These are phyloP conservation scores for Leucoraja erinaceus DNA, from an alignment of 2,113 vertebrate genomes.

Conservation along the genomic window DNA sequence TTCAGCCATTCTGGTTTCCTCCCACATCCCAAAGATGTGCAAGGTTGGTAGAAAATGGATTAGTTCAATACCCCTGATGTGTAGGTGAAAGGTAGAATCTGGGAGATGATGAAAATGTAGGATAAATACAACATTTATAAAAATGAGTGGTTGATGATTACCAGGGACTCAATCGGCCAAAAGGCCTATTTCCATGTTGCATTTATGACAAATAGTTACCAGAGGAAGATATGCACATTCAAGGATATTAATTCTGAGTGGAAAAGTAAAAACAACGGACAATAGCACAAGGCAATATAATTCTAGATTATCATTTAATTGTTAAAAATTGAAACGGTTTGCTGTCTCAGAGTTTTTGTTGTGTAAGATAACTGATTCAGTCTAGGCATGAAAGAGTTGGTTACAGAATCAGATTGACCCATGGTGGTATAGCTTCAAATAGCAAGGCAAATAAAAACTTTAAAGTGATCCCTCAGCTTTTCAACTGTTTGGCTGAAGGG, in stretches of 20 bases:
- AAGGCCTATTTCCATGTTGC: too few relatives aligned
- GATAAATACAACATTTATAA: too few relatives aligned
- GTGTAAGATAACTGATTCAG: not conserved
- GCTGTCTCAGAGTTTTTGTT: not conserved
- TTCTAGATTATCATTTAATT: not conserved
- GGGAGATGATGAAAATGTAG: too few relatives aligned
- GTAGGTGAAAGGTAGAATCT: too few relatives aligned
- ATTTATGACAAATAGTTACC: not conserved
- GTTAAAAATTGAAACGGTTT: not conserved
- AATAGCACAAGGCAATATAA: not conserved
- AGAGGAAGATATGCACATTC: not conserved
- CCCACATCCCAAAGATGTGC: too few relatives aligned
- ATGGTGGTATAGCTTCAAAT: not conserved
- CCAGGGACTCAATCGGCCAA: too few relatives aligned
- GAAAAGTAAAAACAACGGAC: not conserved
- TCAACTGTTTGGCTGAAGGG: not conserved
- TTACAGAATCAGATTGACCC: not conserved
- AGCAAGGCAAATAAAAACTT: not conserved
- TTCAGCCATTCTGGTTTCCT: too few relatives aligned
- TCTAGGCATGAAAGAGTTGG: not conserved
- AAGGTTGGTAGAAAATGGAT: too few relatives aligned
- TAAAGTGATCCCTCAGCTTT: not conserved
- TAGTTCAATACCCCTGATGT: too few relatives aligned
- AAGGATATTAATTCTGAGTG: not conserved
- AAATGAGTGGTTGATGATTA: too few relatives aligned